Evolutionary conservation across 2,113 vertebrate genomes (phyloP), one percentile per base, ranked within the genome.

Genomic region (Oxyruncus cristatus): DNA sequence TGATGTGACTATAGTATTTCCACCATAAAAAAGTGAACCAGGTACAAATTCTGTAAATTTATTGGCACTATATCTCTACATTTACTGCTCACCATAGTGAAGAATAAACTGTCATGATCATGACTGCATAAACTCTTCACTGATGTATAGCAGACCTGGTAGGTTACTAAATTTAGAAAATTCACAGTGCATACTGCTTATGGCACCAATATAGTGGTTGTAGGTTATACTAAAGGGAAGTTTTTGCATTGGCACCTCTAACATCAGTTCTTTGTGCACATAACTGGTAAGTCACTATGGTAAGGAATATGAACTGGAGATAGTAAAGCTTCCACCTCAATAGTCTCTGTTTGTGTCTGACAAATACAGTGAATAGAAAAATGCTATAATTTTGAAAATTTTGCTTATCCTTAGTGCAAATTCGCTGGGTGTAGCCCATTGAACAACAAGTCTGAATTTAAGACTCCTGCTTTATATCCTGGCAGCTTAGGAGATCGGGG

Each of bases 351-450:
- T 42, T 56, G 2, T 28, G 32, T 53, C 28, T 16, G 88, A 28
- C 12, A 76, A 73, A 79, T 1, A 55, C 11, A 92, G 22, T 10
- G 68, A 72, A 78, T 1, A 61, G 11, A 6, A 75, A 91, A 88
- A 73, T 22, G 2, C 0, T 33, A 14, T 35, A 24, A 2, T 11
- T 71, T 53, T n/a, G 0, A 3, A 47, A 67, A 55, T 42, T 74
- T 39, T 80, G 9, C 8, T 75, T 72, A 47, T 66, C 33, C 26
- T 76, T 68, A 41, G 18, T 30, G 33, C 7, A 87, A 21, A 11
- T 33, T 85, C 39, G 67, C 22, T 44, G 11, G 20, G 4, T 79
- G 88, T 66, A 37, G 12, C 8, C 30, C 7, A 5, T 14, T 70
- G 46, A 72, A 46, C 52, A 53, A 53, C 28, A 32, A 32, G 17